These are phyloP conservation scores for Strix uralensis DNA, from an alignment of 2,113 vertebrate genomes.

Conservation along the genomic window DNA sequence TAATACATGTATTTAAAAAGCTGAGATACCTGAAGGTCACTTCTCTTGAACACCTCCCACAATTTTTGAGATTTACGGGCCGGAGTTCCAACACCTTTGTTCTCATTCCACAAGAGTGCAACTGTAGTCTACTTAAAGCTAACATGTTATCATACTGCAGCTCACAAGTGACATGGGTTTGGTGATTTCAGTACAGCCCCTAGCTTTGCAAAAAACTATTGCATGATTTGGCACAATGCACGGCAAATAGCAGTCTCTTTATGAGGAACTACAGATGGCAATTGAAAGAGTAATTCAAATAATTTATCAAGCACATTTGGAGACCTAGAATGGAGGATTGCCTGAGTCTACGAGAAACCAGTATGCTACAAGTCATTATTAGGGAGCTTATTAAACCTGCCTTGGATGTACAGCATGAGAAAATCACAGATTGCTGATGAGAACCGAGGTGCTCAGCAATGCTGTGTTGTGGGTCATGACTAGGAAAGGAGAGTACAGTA, in stretches of 20 bases:
- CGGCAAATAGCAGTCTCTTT: constrained; percentile 73
- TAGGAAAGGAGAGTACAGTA: neutral
- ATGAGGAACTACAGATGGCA: constrained; percentile 74
- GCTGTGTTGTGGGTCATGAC: neutral
- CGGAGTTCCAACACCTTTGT: neutral
- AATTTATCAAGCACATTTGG: constrained; percentile 65
- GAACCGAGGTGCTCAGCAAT: neutral
- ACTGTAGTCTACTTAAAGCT: constrained; percentile 38
- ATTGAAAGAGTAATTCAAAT: constrained; percentile 67
- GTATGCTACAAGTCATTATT: constrained; percentile 36
- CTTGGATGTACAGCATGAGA: neutral
- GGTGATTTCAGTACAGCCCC: constrained; percentile 70
- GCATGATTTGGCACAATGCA: constrained; percentile 65
- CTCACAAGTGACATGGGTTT: constrained; percentile 70
- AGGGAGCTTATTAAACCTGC: constrained; percentile 17
- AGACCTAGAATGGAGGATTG: constrained; percentile 26
- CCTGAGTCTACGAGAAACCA: neutral
- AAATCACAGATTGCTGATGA: neutral
- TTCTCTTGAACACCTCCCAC: neutral
- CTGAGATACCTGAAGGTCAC: neutral
- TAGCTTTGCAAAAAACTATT: constrained; percentile 66
- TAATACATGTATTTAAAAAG: neutral
- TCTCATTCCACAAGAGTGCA: constrained; percentile 41
- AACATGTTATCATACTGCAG: constrained; percentile 40
- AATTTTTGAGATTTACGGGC: neutral